Base-by-base conservation (phyloP, 1,140 invertebrate species). In the Acromyrmex charruanus region DNA sequence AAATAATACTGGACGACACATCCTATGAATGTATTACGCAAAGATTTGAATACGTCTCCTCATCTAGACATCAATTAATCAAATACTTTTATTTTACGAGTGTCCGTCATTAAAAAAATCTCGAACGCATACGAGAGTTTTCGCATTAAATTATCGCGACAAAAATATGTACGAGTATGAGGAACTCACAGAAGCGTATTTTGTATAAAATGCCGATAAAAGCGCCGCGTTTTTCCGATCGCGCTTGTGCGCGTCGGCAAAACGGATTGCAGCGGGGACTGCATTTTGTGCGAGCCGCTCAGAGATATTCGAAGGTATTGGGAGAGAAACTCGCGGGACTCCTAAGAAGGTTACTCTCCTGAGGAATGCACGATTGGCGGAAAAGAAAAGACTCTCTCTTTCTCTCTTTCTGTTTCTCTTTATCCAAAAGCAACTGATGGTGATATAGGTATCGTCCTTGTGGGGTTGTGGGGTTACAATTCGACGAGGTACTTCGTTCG, bases 401-500 rank as follows among this genome's bases (percentile, higher is more conserved):
- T 10, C 55, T 39, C 28, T 81, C 12, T 53, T 2, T 77, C 71
- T 63, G 1, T 53, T 14, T 65, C 25, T 44, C 14, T 82, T 12
- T 82, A 61, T 58, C 6, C 61, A 65, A 69, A 86, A 71, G 77
- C 49, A 79, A 28, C 74, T 35, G 82, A 51, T 49, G 49, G 85
- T 82, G 66, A 82, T 87, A 87, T 74, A 71, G 85, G 28, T 87
- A 72, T 84, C 77, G 65, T 71, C 79, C 77, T 82, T 81, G 77
- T 25, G 66, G 77, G 10, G 12, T 49, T 14, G 53, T 69, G 63
- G 59, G 55, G 25, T 66, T 58, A 65, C 79, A 77, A 86, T 81
- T 86, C 85, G 51, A 81, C 71, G 59, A 44, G 39, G 49, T 59
- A 77, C 72, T 77, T 77, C 74, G 72, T 61, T 66, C 25, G 5